Evolutionary conservation across 1,140 invertebrate species (phyloP), one percentile per base, ranked within the genome.

Genomic region (Phortica variegata): DNA sequence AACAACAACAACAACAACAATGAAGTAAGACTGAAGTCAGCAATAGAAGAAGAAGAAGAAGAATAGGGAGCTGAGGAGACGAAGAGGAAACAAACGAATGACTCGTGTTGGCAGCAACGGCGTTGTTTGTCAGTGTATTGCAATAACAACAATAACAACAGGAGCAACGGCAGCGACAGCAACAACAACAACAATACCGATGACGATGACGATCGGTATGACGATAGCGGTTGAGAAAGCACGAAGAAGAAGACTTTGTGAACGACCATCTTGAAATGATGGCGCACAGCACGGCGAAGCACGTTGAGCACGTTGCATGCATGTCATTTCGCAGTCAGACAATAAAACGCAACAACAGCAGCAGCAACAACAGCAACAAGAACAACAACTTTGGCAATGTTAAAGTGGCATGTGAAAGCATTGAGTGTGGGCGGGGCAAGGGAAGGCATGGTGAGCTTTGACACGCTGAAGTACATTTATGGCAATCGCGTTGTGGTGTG

Each of bases 281-380:
- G 15, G 37, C 32, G 34, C 13, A 43, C 23, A 52, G 44, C 44
- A 38, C 23, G 23, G 23, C 23, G 23, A 6, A 10, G 5, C 5
- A 6, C 10, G 10, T 38, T 38, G 36, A 38, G 36, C 15, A 44
- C 54, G 54, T 68, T 68, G 63, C 63, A 68, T 68, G 63, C 63
- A 68, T 68, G 63, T 68, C 65, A 68, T 68, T 68, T 68, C 56
- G 51, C 57, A 54, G 63, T 56, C 32, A 34, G 32, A 34, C 8
- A 34, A 15, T 15, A 13, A 13, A 15, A 15, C 32, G 23, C 23
- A 26, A 26, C 23, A 26, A 26, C 23, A 5, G n/a, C 6, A 13
- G 13, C 32, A 13, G n/a, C 32, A n/a, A 9, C 32, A 13, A 34
- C 8, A 13, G n/a, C 32, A 9, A 15, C 13, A 13, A 34, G 6